These are phyloP conservation scores for Lathronympha strigana DNA, from an alignment of 2,888 invertebrate species.

Conservation along the genomic window DNA sequence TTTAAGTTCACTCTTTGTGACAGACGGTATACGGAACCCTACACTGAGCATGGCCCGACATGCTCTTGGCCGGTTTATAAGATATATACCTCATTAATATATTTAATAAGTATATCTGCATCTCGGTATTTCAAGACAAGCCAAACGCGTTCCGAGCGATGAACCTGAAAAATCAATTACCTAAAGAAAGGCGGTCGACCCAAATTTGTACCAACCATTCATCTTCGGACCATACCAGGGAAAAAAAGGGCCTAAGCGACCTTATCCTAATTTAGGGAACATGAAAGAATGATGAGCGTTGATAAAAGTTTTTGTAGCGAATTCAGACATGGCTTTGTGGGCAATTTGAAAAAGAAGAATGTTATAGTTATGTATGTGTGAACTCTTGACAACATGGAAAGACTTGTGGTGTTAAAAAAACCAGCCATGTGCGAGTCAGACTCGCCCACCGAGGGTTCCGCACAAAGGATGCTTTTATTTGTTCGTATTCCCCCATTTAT, in stretches of 20 bases:
- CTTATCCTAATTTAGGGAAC: constrained; percentile 23
- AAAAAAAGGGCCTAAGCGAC: constrained; percentile 24
- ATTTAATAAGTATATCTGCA: neutral
- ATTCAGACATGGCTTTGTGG: neutral
- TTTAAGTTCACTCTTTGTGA: too few relatives aligned
- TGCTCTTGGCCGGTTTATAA: too few relatives aligned
- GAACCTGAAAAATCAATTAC: constrained; percentile 44
- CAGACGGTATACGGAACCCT: too few relatives aligned
- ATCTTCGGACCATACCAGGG: constrained; percentile 42
- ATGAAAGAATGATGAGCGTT: constrained; percentile 20
- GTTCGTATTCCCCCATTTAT: too few relatives aligned
- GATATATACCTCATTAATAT: neutral
- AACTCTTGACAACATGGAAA: too few relatives aligned
- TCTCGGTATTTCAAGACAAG: constrained; percentile 25
- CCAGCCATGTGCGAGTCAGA: too few relatives aligned
- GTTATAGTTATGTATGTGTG: neutral
- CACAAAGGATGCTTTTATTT: too few relatives aligned
- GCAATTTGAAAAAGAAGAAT: neutral
- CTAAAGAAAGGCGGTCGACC: constrained; percentile 41
- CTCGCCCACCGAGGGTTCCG: too few relatives aligned
- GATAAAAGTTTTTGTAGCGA: constrained; percentile 17
- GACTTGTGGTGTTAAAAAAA: too few relatives aligned
- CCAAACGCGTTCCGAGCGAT: constrained; percentile 24
- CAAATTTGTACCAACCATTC: constrained; percentile 44
- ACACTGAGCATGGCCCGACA: too few relatives aligned